Evolutionary conservation across 2,113 vertebrate species (phyloP).

Genomic region (Tachycineta bicolor): DNA sequence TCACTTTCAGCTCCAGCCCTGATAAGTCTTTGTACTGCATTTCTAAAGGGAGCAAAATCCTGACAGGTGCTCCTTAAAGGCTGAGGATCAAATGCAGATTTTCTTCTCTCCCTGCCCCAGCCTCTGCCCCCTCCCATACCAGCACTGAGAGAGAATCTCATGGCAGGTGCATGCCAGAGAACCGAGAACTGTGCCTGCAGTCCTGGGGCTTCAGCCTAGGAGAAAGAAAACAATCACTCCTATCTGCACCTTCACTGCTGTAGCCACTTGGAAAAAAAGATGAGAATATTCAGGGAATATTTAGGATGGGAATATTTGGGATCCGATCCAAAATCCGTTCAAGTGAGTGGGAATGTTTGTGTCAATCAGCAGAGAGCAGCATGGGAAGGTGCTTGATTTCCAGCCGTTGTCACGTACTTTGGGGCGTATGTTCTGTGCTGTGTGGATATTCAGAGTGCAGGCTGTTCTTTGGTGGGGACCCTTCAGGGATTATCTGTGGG

Average conservation of each 20-base stretch:
- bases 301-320: neutral
- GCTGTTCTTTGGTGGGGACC: neutral
- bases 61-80: slow-evolving; percentile 3
- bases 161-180: neutral
- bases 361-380: neutral
- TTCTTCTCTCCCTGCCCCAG: neutral
- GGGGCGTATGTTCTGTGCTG: neutral
- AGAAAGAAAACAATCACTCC: fast-evolving
- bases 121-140: neutral
- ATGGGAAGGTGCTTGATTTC: neutral
- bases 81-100: neutral
- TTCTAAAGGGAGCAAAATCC: neutral
- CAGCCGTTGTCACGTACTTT: neutral
- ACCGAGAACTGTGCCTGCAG: neutral
- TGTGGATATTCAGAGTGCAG: neutral
- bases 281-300: neutral
- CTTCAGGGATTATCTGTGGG: neutral
- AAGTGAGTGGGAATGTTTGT: neutral
- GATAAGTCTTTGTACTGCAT: neutral
- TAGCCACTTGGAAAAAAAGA: neutral
- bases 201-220: neutral
- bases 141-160: neutral
- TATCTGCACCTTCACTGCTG: neutral
- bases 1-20: neutral
- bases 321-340: neutral